Evolutionary conservation across 2,797 vertebrate genomes (phyloP).

Genomic region (Bovichtus variegatus): DNA sequence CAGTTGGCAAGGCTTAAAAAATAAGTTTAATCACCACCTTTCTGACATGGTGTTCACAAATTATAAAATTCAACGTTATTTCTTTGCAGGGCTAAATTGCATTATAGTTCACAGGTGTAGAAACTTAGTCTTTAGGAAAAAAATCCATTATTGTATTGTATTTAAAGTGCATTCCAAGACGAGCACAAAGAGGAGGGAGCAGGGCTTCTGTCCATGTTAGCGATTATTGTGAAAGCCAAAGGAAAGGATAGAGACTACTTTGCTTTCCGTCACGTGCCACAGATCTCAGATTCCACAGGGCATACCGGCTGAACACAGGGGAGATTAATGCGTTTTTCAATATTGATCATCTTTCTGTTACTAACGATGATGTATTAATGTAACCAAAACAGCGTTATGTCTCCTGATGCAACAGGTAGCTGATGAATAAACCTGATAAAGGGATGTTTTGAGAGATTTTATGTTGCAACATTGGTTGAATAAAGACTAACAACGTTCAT

Average conservation of each 20-base stretch:
- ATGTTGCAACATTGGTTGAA: neutral
- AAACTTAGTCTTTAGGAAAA: too few relatives aligned
- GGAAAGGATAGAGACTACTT: neutral
- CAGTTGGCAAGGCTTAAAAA: neutral
- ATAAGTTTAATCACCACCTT: neutral
- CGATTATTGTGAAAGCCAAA: conserved; percentile 9
- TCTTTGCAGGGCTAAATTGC: neutral
- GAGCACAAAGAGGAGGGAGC: neutral
- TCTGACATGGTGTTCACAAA: neutral
- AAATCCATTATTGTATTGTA: neutral
- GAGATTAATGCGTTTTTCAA: neutral
- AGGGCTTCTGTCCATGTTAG: neutral
- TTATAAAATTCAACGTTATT: neutral
- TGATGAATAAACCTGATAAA: neutral
- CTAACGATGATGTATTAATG: neutral
- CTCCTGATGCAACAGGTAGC: neutral
- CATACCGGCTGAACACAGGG: neutral
- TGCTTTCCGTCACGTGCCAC: conserved; percentile 7
- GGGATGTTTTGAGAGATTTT: neutral
- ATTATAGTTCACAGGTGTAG: too few relatives aligned
- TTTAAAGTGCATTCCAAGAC: neutral
- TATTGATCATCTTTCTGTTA: conserved; percentile 24
- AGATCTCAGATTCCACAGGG: neutral
- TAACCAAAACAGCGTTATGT: neutral
- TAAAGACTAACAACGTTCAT: too few relatives aligned